These are phyloP conservation scores for Aphrocallistes beatrix DNA, from an alignment of 37 sponge, comb jelly and placozoan genomes.

Conservation along the genomic window DNA sequence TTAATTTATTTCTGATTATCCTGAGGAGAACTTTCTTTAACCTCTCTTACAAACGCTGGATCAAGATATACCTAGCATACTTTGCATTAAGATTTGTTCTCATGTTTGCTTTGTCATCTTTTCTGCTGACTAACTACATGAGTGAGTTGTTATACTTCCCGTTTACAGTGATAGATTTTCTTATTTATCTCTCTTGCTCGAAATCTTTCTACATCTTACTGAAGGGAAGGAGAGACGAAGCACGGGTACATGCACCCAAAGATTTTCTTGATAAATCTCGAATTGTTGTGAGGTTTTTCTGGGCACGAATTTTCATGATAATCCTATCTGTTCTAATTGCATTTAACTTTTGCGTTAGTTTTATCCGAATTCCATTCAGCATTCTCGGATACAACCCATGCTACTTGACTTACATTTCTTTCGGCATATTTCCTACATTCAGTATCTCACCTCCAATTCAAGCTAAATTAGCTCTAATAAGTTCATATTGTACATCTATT, in stretches of 20 bases:
- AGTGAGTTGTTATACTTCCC: not conserved
- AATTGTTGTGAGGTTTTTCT: not conserved
- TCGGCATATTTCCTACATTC: too few species aligned
- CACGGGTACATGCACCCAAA: not conserved
- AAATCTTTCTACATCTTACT: not conserved
- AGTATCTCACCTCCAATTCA: too few species aligned
- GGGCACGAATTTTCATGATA: not conserved
- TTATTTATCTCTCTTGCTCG: not conserved
- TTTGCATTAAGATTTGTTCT: not conserved
- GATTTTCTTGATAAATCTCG: not conserved
- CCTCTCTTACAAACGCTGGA: not conserved
- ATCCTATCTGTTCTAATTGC: too few species aligned
- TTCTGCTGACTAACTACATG: not conserved
- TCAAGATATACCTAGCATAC: not conserved
- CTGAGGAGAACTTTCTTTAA: not conserved
- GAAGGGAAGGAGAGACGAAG: not conserved
- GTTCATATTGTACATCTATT: too few species aligned
- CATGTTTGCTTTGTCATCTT: not conserved
- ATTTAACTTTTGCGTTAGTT: too few species aligned
- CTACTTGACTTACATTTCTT: too few species aligned
- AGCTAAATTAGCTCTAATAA: too few species aligned
- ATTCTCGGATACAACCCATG: too few species aligned
- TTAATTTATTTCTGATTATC: not conserved
- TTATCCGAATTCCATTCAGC: too few species aligned
- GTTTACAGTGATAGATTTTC: not conserved